These are phyloP conservation scores for Villa cingulata DNA, from an alignment of 2,888 invertebrate genomes.

Conservation along the genomic window DNA sequence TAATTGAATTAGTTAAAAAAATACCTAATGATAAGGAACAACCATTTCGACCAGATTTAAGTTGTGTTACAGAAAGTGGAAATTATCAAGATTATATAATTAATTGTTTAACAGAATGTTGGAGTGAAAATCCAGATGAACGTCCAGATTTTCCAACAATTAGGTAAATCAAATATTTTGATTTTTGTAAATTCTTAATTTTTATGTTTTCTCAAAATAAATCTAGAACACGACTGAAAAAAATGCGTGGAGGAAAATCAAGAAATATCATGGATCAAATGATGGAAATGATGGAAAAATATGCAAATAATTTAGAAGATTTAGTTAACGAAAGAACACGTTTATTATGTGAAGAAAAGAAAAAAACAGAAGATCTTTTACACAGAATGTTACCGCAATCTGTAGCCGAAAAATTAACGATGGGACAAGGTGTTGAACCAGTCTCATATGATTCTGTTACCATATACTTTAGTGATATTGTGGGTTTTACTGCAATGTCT, in stretches of 20 bases:
- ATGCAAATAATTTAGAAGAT: slow-evolving; percentile 88
- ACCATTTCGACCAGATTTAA: slow-evolving; percentile 66
- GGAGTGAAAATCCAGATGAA: slow-evolving; percentile 70
- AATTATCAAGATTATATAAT: slow-evolving; percentile 70
- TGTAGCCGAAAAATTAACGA: slow-evolving; percentile 75
- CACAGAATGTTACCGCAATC: slow-evolving; percentile 92
- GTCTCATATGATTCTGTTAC: slow-evolving; percentile 85
- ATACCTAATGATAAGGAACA: slow-evolving; percentile 51
- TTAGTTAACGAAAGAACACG: slow-evolving; percentile 84
- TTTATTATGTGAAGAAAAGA: slow-evolving; percentile 79
- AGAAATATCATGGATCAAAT: slow-evolving; percentile 93
- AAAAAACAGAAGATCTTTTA: slow-evolving; percentile 82
- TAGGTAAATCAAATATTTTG: slow-evolving; percentile 31
- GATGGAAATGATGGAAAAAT: slow-evolving; percentile 97
- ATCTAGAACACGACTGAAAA: slow-evolving; percentile 55
- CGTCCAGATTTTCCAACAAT: slow-evolving; percentile 78
- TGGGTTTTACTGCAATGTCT: slow-evolving; percentile 91
- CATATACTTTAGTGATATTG: slow-evolving; percentile 95
- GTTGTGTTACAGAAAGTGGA: slow-evolving; percentile 53
- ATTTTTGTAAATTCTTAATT: no score
- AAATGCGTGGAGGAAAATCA: slow-evolving; percentile 74
- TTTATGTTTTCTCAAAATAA: background rate
- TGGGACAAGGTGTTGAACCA: slow-evolving; percentile 80
- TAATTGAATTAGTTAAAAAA: slow-evolving; percentile 68
- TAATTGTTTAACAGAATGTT: slow-evolving; percentile 74